Evolutionary conservation across 2,888 invertebrate species (phyloP), one percentile per base, ranked within the genome.

Genomic region (Synergus gifuensis): DNA sequence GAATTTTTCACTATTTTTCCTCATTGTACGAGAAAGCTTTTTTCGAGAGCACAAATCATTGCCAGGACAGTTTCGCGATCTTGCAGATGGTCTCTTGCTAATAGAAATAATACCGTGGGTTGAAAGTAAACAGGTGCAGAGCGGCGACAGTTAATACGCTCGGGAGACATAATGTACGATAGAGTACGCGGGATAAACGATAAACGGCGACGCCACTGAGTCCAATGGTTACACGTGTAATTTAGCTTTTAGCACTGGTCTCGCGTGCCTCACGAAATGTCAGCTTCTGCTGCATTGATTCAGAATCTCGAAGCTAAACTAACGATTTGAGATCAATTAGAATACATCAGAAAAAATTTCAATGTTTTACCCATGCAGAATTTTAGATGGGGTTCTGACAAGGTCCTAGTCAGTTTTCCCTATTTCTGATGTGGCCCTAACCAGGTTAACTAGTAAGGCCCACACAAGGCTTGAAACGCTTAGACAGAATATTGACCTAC

Each of bases 61-160:
- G 77, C 78, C 76, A 76, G 66, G 80, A 44, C 46, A 62, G 18
- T 58, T 67, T 64, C 76, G 40, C 76, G 78, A 77, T 79, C 81
- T 81, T 77, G 78, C 78, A 58, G 18, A 76, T 82, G 80, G 80
- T 79, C 81, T 78, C 77, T 44, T 76, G 78, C 83, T 85, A 85
- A 85, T 86, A 85, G 86, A 87, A 87, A 87, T 86, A 87, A 86
- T 86, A 85, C 82, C 78, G 77, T 76, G 76, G 79, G 80, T 77
- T 84, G 84, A 87, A 86, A 86, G 85, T 85, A 86, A 86, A 86
- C 87, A 87, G 87, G 86, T 86, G 87, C 84, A 83, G 78, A 82
- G 69, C 77, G 82, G 77, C 79, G 78, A 80, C 82, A 79, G 82
- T 79, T 83, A 81, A 82, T 82, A 54, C 73, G 46, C 73, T 73